Evolutionary conservation across 2,888 invertebrate species (phyloP), one percentile per base, ranked within the genome.

Genomic region (Neuroscelio doddi): DNA sequence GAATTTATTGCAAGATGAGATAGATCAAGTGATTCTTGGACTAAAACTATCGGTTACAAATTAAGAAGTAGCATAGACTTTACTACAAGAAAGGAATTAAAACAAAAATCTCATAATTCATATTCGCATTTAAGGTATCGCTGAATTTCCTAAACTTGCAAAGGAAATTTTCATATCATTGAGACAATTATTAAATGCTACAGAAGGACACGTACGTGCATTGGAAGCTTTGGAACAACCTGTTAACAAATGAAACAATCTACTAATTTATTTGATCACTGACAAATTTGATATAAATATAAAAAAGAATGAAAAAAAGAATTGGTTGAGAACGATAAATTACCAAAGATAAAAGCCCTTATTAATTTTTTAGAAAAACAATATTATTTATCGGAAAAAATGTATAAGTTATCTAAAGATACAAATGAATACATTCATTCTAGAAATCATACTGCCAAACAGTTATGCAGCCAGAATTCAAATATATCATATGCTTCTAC

Each of bases 211-310:
- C 21, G 38, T 62, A 9, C 59, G 62, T 1, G 67, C 71, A 2
- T 56, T 73, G 38, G 50, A 69, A 27, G 56, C 70, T n/a, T 55
- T 75, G 8, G 57, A 62, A 5, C 51, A 69, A 55, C 69, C 72
- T 1, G 62, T 68, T 14, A 66, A 74, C 2, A 10, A 51, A 12
- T 74, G 75, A 73, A 68, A 73, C 44, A 65, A 67, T 1, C 27
- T 74, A 5, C 27, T 75, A n/a, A 61, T 73, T 12, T 71, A 71
- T 32, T 42, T 77, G n/a, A 58, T 72, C 8, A 55, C 62, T 4
- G 56, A 58, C 7, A 75, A 76, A 44, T 56, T 77, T 16, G 71
- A 76, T 41, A 34, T 44, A 10, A 36, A 44, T 14, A 70, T 71
- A 9, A 59, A 62, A 21, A 58, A 1, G 72, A 73, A 8, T 74